Conservation (phyloP, 2,113 vertebrate species). For the Limanda limanda region DNA sequence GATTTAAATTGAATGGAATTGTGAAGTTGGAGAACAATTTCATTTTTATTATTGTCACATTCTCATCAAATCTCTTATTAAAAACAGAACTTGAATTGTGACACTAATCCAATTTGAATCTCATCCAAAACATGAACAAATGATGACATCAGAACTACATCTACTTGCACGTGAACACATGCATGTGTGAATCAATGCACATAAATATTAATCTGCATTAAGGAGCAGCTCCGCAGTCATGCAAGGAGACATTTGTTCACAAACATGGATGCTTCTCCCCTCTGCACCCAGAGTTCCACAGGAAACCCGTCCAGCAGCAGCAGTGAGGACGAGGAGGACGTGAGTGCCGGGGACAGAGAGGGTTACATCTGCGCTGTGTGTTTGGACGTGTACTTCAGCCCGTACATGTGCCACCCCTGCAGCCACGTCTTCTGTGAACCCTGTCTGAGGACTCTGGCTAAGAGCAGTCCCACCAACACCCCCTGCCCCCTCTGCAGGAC, state of each 20-base stretch:
- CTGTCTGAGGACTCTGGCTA: slow-evolving; percentile 94
- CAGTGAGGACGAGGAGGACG: slow-evolving; percentile 66
- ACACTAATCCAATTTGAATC: too few species aligned
- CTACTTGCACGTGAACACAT: not conserved
- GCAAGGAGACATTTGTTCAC: not conserved
- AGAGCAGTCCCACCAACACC: slow-evolving; percentile 90
- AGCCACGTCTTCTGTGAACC: slow-evolving; percentile 97
- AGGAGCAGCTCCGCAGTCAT: not conserved
- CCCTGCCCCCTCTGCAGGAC: slow-evolving; percentile 95
- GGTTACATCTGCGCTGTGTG: slow-evolving; percentile 94
- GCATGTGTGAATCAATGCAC: not conserved
- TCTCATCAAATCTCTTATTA: too few species aligned
- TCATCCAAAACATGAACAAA: not conserved
- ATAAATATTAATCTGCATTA: not conserved
- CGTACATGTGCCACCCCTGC: slow-evolving; percentile 96
- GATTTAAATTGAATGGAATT: not conserved
- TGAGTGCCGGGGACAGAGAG: slow-evolving; percentile 76
- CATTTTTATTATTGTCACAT: too few species aligned
- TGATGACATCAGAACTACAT: not conserved
- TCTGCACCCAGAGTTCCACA: slow-evolving; percentile 72
- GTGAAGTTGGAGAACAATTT: not conserved
- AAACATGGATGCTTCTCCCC: not conserved
- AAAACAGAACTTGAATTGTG: too few species aligned
- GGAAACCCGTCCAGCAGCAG: slow-evolving; percentile 71
- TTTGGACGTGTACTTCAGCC: slow-evolving; percentile 96